phyloP scores from a whole-genome alignment of 2,888 invertebrate species.

The Drosophila heteroneura region DNA sequence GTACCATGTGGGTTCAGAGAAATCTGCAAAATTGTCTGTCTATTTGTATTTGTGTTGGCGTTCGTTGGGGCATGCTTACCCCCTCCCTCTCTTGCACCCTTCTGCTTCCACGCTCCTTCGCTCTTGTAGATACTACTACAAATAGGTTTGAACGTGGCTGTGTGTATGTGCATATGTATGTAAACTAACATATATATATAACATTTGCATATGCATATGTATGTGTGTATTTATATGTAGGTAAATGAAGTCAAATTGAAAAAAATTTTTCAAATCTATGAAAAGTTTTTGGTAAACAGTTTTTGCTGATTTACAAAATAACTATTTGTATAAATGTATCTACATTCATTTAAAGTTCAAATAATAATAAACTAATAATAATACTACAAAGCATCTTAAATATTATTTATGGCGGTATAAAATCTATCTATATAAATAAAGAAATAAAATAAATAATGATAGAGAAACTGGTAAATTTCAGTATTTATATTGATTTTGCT shows the following conservation, averaged over 20 bases:
- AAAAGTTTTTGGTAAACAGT: neutral
- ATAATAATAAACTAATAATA: neutral
- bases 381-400: neutral
- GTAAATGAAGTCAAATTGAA: neutral
- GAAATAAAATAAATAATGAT: neutral
- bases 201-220: neutral
- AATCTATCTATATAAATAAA: neutral
- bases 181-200: neutral
- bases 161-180: neutral
- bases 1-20: conserved; percentile 4
- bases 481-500: neutral
- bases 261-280: neutral
- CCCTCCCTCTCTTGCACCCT: neutral
- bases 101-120: neutral
- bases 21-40: conserved; percentile 13
- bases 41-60: conserved; percentile 7
- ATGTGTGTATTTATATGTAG: neutral
- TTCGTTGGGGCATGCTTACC: neutral
- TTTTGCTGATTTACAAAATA: neutral
- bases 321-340: neutral
- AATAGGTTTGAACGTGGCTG: neutral
- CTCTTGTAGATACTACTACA: neutral
- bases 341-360: neutral
- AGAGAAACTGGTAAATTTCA: neutral
- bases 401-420: neutral